Conservation (phyloP, 2,113 vertebrate species). For the Tragelaphus scriptus region DNA sequence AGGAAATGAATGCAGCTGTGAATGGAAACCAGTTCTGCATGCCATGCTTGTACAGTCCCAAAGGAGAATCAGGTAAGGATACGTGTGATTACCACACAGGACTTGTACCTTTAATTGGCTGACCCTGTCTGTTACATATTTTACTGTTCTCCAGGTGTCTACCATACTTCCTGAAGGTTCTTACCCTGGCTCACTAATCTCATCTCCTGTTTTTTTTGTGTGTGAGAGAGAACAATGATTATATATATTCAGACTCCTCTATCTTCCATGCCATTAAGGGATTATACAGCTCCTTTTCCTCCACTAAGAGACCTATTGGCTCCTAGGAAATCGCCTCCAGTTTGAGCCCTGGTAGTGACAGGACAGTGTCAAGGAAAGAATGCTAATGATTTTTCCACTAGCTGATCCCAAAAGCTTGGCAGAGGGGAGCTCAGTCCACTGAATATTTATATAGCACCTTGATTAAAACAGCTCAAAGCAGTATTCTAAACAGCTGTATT, state of each 20-base stretch:
- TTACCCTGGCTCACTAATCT: background rate
- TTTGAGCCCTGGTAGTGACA: constrained; percentile 10
- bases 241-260: background rate
- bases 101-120: background rate
- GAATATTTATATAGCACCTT: constrained; percentile 37
- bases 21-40: background rate
- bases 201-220: background rate
- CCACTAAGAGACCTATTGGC: background rate
- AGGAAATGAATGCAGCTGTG: background rate
- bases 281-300: background rate
- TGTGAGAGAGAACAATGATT: background rate
- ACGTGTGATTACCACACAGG: background rate
- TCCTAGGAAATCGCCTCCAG: background rate
- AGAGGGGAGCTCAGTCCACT: background rate
- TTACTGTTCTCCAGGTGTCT: background rate
- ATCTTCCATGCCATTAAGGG: background rate
- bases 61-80: background rate
- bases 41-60: background rate
- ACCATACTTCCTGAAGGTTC: background rate
- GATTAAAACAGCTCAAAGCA: constrained; percentile 27
- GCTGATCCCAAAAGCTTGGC: constrained; percentile 44
- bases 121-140: background rate
- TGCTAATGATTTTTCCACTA: constrained; percentile 56
- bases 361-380: constrained; percentile 44
- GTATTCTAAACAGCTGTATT: background rate